A percentile compares a stretch with the other conserved stretches of the same genome.
phyloP scores from a whole-genome alignment of 2,888 invertebrate species.

The Synanthedon tipuliformis region DNA sequence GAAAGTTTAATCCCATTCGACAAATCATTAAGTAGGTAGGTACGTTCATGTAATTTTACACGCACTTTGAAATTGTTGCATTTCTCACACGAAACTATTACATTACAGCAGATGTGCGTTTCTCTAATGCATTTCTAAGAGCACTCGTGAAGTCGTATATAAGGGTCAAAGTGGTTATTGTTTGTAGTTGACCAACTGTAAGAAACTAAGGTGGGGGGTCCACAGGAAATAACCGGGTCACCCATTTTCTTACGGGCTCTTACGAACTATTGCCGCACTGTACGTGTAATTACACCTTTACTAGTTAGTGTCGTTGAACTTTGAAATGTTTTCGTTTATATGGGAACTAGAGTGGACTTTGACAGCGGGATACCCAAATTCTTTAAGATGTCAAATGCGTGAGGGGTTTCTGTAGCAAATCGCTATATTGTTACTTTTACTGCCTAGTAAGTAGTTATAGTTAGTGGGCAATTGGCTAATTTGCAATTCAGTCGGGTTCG shows the following conservation, averaged over 20 bases:
- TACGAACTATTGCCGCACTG: slow-evolving; percentile 19
- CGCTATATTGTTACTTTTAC: too few relatives aligned
- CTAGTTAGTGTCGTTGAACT: slow-evolving; percentile 58
- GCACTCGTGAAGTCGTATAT: slow-evolving; percentile 23
- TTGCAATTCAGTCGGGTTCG: too few relatives aligned
- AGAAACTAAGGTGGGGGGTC: slow-evolving; percentile 43
- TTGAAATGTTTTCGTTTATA: slow-evolving; percentile 41
- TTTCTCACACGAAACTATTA: background rate
- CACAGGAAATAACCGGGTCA: slow-evolving; percentile 48
- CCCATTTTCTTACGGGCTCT: slow-evolving; percentile 56
- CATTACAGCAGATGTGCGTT: slow-evolving; percentile 33
- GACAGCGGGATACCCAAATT: slow-evolving; percentile 42
- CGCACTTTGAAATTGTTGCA: slow-evolving; percentile 12
- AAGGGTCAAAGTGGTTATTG: slow-evolving; percentile 47
- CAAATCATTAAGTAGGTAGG: too few relatives aligned
- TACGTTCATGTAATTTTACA: background rate
- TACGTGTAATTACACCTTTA: slow-evolving; percentile 53
- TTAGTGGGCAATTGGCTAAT: too few relatives aligned
- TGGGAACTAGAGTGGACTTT: slow-evolving; percentile 49
- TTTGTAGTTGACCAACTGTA: slow-evolving; percentile 66
- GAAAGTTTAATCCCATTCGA: background rate
- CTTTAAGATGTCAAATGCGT: slow-evolving; percentile 13
- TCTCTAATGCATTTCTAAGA: slow-evolving; percentile 34
- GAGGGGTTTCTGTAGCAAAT: too few relatives aligned
- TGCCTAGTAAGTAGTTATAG: too few relatives aligned